Percentiles rank a stretch among this genome's conserved stretches.
phyloP scores from a whole-genome alignment of 2,888 invertebrate genomes.

The Paralinhomoeus sp. region DNA sequence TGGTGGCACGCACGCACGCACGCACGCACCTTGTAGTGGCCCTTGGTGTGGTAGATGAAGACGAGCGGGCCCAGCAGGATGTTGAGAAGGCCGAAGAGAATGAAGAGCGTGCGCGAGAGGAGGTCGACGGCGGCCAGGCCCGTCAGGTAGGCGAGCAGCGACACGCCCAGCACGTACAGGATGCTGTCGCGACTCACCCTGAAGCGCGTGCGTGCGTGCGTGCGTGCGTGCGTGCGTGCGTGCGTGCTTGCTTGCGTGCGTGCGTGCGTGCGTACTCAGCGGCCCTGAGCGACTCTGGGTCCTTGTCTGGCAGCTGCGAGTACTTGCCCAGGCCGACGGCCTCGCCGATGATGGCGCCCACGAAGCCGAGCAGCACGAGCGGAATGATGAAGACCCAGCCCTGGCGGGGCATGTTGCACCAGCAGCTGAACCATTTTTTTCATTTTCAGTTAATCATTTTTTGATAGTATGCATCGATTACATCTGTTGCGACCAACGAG shows the following conservation, averaged over 20 bases:
- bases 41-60: conserved; percentile 1
- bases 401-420: conserved; percentile 1
- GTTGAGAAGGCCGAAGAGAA: not conserved
- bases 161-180: conserved; percentile 1
- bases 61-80: not conserved
- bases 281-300: not conserved
- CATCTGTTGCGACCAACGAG: too few relatives aligned
- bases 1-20: too few relatives aligned
- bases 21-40: not conserved
- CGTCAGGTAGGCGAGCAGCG: not conserved
- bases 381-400: conserved; percentile 4
- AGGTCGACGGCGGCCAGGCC: not conserved
- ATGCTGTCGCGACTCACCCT: not conserved
- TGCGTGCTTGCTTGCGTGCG: too few relatives aligned
- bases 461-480: too few relatives aligned
- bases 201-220: not conserved
- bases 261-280: not conserved
- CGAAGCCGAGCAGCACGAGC: conserved; percentile 1
- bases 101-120: not conserved
- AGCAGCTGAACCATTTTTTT: conserved; percentile 2
- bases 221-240: not conserved
- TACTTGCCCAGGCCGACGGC: conserved; percentile 2
- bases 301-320: conserved; percentile 1
- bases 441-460: too few relatives aligned
- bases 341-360: not conserved